Conservation (phyloP, 2,797 vertebrate species). For the Crenichthys baileyi region DNA sequence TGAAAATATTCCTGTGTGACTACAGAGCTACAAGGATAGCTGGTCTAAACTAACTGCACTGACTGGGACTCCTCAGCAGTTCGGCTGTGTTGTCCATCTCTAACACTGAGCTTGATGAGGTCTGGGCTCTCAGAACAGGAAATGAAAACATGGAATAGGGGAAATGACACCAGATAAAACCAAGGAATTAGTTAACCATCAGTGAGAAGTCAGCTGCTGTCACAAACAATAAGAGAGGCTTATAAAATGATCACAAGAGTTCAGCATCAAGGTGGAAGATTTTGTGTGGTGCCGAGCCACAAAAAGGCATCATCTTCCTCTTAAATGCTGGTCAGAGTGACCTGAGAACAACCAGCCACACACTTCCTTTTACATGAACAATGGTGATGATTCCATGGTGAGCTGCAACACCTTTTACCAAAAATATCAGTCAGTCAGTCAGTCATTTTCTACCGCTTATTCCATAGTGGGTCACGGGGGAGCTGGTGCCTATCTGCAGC, state of each 20-base stretch:
- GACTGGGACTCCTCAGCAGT: not conserved
- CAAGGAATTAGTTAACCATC: not conserved
- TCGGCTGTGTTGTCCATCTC: conserved; percentile 9
- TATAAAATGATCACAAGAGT: not conserved
- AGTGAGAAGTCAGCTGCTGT: not conserved
- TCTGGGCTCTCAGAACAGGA: conserved; percentile 53
- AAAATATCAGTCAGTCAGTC: no score
- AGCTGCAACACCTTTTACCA: not conserved
- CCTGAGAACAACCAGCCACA: conserved; percentile 2
- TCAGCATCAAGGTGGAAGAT: not conserved
- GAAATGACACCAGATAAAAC: conserved; percentile 61
- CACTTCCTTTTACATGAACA: conserved; percentile 2
- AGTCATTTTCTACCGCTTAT: no score
- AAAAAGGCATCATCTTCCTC: conserved; percentile 8
- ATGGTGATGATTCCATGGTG: not conserved
- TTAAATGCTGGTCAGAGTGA: not conserved
- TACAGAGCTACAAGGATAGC: not conserved
- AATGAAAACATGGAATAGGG: conserved; percentile 65
- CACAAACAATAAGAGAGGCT: not conserved
- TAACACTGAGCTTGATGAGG: not conserved
- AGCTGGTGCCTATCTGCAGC: no score
- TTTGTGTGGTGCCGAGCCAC: not conserved
- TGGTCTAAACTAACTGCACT: not conserved
- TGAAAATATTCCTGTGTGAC: conserved; percentile 36
- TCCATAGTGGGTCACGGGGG: no score